phyloP scores from a whole-genome alignment of 2,888 invertebrate species.

The Eupithecia subumbrata region DNA sequence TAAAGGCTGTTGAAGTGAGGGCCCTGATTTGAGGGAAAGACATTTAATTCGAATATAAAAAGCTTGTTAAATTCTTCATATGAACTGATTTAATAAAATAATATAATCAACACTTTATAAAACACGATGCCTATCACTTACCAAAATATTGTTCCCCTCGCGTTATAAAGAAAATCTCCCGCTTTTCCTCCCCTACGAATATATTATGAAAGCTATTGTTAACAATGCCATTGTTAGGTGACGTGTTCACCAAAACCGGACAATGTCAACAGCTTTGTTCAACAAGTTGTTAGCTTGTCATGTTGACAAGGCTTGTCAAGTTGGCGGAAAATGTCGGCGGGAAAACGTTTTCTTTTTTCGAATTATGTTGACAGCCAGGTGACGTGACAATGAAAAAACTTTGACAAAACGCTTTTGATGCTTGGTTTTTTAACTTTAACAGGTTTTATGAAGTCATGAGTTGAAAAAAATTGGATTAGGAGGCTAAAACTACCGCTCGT shows the following conservation, averaged over 20 bases:
- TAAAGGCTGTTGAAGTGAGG: too few species aligned
- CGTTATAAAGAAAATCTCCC: slow-evolving; percentile 37
- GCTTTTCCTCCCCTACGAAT: slow-evolving; percentile 46
- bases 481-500: too few species aligned
- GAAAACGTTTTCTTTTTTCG: slow-evolving; percentile 17
- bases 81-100: background rate
- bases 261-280: slow-evolving; percentile 67
- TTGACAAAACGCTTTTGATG: background rate
- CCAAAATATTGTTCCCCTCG: slow-evolving; percentile 14
- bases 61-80: background rate
- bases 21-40: background rate
- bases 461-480: too few species aligned
- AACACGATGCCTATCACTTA: slow-evolving; percentile 17
- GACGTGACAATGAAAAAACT: background rate
- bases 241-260: slow-evolving; percentile 66
- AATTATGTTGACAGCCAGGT: slow-evolving; percentile 1
- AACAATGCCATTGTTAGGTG: slow-evolving; percentile 58
- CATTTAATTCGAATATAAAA: background rate
- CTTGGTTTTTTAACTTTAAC: background rate
- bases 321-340: slow-evolving; percentile 38
- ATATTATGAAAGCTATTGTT: slow-evolving; percentile 50
- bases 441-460: too few species aligned
- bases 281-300: slow-evolving; percentile 69
- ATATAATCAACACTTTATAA: slow-evolving; percentile 7
- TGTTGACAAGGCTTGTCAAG: slow-evolving; percentile 49